Percentiles rank a stretch among this genome's conserved stretches.
phyloP scores from a whole-genome alignment of 2,797 vertebrate genomes.

The Otolemur crassicaudatus region DNA sequence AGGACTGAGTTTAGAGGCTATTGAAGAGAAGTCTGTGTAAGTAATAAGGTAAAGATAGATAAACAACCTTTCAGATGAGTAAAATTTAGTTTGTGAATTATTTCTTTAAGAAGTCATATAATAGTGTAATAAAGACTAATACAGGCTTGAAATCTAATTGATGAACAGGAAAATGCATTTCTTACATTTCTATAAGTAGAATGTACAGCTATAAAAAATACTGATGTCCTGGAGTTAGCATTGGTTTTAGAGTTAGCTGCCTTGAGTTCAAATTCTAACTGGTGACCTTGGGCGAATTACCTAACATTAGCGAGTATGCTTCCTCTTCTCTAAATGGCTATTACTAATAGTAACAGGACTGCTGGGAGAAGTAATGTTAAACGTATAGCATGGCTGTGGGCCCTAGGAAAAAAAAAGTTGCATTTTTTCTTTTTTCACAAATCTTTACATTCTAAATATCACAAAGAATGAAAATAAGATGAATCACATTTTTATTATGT shows the following conservation, averaged over 20 bases:
- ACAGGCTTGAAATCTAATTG: not conserved
- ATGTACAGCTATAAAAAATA: not conserved
- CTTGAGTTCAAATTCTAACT: conserved; percentile 17
- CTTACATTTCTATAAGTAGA: conserved; percentile 28
- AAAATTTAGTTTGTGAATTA: conserved; percentile 15
- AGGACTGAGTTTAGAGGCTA: not conserved
- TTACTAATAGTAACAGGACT: not conserved
- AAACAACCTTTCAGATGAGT: not conserved
- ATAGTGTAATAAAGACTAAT: not conserved
- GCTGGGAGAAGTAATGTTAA: not conserved
- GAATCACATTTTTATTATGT: not conserved
- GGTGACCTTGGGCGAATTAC: not conserved
- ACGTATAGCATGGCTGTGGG: not conserved
- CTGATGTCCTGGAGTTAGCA: not conserved
- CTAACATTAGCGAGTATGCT: not conserved
- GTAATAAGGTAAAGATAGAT: not conserved
- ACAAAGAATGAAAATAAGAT: conserved; percentile 36
- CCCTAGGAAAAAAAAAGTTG: conserved; percentile 22
- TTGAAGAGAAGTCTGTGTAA: conserved; percentile 12
- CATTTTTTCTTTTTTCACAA: not conserved
- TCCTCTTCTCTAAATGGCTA: not conserved
- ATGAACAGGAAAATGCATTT: conserved; percentile 6
- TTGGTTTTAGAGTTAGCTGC: not conserved
- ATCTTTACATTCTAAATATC: conserved; percentile 29
- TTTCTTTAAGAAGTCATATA: conserved; percentile 38